Evolutionary conservation across 2,888 invertebrate genomes (phyloP), one percentile per base, ranked within the genome.

Genomic region (Acronicta aceris): DNA sequence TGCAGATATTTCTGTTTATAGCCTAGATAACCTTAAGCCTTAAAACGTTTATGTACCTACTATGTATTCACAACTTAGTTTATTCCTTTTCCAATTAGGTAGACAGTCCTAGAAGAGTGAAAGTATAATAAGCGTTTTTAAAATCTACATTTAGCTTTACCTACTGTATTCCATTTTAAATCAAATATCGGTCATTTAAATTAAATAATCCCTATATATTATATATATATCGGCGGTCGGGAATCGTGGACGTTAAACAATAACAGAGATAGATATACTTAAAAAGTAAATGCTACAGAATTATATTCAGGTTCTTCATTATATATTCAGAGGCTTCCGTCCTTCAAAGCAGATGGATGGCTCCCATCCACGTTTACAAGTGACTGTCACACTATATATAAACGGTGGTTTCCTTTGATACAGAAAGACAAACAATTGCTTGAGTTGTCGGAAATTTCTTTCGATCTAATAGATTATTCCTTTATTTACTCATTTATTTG

Each of bases 331-430:
- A 54, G 64, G 41, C 56, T 55, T 57, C 53, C 59, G 78, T 57
- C 84, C 84, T 81, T 68, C 63, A n/a, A 13, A 30, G 51, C 84
- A 83, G 49, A 71, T 78, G 83, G 61, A 59, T 30, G 49, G 45
- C 65, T 84, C 83, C 74, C 84, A 84, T 75, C 53, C 47, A 55
- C 64, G 48, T 67, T 71, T 51, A 66, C 66, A 61, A 52, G n/a
- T 6, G 38, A 60, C 66, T 58, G 33, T 51, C 52, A 58, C 9
- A 41, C 27, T 56, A 41, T 49, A 59, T 55, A 30, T 45, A 38
- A 25, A 25, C 9, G 6, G 7, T 25, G 5, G 25, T 46, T 25
- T 38, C 6, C 36, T 48, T 54, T 30, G 40, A 48, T 41, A 51
- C 25, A 4, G 12, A 38, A 42, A 56, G 40, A 43, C 27, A 41